Evolutionary conservation across 2,888 invertebrate species (phyloP).

Genomic region (Sipha maydis): DNA sequence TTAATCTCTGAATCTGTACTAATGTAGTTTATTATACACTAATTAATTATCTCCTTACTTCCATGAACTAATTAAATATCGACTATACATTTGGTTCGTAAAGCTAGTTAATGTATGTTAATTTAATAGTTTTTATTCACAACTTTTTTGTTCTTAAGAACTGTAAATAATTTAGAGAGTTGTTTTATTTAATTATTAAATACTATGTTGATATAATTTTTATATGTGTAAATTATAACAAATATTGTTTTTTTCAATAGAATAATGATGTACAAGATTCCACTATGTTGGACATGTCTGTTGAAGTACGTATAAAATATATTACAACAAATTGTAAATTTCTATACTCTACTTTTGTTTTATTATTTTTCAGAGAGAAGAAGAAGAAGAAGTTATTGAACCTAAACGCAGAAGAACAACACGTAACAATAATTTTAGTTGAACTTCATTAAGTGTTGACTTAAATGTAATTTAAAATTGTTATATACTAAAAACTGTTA

Average conservation of each 20-base stretch:
- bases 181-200: no score
- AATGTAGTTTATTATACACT: no score
- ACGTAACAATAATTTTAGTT: slow-evolving; percentile 57
- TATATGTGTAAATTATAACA: background rate
- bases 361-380: slow-evolving; percentile 48
- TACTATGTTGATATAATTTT: background rate
- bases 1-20: no score
- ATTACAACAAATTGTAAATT: background rate
- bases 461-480: slow-evolving; percentile 43
- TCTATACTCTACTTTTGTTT: background rate
- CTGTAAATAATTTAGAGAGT: no score
- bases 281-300: slow-evolving; percentile 57
- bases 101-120: no score
- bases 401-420: slow-evolving; percentile 51
- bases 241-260: background rate
- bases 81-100: no score
- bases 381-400: slow-evolving; percentile 49
- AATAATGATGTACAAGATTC: slow-evolving; percentile 51
- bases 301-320: slow-evolving; percentile 35
- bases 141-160: no score
- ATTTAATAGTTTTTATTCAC: no score
- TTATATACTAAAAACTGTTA: slow-evolving; percentile 53
- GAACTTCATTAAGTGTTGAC: background rate
- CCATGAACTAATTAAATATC: no score
- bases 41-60: no score